Conservation (phyloP, 30 jellyfish, hydroid and myxozoan genomes). For the Aurelia aurita region DNA sequence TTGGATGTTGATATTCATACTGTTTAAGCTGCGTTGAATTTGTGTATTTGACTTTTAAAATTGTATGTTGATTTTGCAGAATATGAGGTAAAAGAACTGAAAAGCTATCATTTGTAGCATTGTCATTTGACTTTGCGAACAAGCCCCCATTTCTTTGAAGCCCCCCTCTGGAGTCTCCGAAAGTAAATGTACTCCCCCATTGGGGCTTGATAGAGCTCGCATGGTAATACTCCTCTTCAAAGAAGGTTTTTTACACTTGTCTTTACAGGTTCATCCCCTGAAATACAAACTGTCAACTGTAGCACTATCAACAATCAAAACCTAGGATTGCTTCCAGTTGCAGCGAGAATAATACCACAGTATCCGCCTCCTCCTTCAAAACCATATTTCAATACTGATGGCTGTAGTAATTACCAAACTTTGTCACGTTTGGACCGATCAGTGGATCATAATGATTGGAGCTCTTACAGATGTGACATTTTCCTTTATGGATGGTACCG, state of each 20-base stretch:
- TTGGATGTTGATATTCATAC: too few species aligned
- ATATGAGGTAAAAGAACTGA: too few species aligned
- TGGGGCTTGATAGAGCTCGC: too few species aligned
- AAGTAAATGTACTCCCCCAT: too few species aligned
- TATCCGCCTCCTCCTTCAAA: not conserved
- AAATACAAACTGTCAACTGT: slow-evolving; percentile 18
- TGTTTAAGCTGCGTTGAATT: too few species aligned
- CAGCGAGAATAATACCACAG: not conserved
- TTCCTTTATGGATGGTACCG: slow-evolving; percentile 65
- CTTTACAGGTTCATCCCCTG: not conserved
- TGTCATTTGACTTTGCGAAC: too few species aligned
- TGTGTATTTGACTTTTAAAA: too few species aligned
- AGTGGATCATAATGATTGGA: slow-evolving; percentile 24
- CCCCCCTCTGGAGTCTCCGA: too few species aligned
- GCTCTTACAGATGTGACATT: slow-evolving; percentile 42
- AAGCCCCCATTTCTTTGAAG: too few species aligned
- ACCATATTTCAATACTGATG: slow-evolving; percentile 14
- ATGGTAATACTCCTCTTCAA: not conserved
- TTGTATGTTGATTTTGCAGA: too few species aligned
- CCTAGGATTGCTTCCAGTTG: not conserved
- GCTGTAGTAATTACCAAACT: not conserved
- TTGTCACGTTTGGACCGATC: slow-evolving; percentile 11
- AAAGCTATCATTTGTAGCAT: too few species aligned
- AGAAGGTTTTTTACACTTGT: not conserved
- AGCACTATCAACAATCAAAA: not conserved